A percentile compares a stretch with the other conserved stretches of the same genome.
Conservation (phyloP, 2,113 vertebrate genomes). For the Perca fluviatilis region DNA sequence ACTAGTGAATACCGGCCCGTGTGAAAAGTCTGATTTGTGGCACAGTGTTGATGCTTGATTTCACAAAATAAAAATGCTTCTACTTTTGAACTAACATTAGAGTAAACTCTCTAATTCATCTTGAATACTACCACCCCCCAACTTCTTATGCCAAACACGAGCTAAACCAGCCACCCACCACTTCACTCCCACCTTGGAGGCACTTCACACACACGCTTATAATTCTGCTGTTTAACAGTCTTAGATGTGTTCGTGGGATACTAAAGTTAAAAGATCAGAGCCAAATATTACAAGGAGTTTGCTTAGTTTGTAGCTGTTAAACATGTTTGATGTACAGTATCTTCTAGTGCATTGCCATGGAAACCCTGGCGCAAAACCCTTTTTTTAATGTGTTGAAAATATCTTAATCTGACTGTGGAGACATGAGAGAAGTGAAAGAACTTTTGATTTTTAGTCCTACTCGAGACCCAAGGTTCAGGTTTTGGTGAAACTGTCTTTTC, state of each 20-base stretch:
- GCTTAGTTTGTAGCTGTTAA: slow-evolving; percentile 22
- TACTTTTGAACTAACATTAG: neutral
- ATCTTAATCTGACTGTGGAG: neutral
- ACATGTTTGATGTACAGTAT: slow-evolving; percentile 15
- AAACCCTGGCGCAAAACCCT: neutral
- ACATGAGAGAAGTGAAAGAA: slow-evolving; percentile 1
- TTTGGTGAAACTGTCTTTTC: neutral
- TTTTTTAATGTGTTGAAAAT: slow-evolving; percentile 12
- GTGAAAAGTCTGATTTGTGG: neutral
- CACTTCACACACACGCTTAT: slow-evolving; percentile 18
- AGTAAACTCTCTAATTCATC: slow-evolving; percentile 7
- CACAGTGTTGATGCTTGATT: neutral
- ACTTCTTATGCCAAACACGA: slow-evolving; percentile 10
- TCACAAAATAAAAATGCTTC: neutral
- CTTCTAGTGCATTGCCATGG: neutral
- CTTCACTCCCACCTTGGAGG: slow-evolving; percentile 10
- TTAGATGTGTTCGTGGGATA: neutral
- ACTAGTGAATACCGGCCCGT: neutral
- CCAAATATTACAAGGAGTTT: slow-evolving; percentile 9
- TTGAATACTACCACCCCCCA: neutral
- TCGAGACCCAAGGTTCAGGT: neutral
- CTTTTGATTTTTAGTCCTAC: neutral
- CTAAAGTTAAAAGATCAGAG: slow-evolving; percentile 30
- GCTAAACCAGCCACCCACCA: slow-evolving; percentile 4
- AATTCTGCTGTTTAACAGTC: slow-evolving; percentile 19